Conservation (phyloP, 2,888 invertebrate species). For the Asteroscopus sphinx region DNA sequence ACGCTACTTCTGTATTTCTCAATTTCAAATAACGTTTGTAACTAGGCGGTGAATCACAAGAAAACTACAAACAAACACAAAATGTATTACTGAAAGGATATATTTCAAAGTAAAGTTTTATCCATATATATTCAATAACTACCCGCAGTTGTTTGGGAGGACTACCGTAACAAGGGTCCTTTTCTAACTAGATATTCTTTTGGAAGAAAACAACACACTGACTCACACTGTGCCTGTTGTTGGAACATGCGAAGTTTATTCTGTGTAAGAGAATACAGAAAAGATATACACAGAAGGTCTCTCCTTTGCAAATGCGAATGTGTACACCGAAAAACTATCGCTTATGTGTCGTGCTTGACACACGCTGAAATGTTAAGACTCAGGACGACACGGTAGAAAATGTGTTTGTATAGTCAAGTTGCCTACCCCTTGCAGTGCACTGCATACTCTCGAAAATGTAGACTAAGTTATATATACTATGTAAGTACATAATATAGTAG, state of each 20-base stretch:
- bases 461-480: too few relatives aligned
- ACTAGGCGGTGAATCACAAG: slow-evolving; percentile 22
- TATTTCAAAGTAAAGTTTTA: slow-evolving; percentile 32
- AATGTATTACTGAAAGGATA: slow-evolving; percentile 30
- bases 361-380: too few relatives aligned
- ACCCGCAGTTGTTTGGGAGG: slow-evolving; percentile 26
- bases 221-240: slow-evolving; percentile 12
- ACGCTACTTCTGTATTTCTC: too few relatives aligned
- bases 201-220: too few relatives aligned
- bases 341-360: too few relatives aligned
- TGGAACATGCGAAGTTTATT: slow-evolving; percentile 14
- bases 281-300: not conserved
- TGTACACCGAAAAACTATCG: too few relatives aligned
- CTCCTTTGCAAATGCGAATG: not conserved
- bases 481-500: too few relatives aligned
- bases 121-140: slow-evolving; percentile 39
- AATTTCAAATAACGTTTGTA: slow-evolving; percentile 1
- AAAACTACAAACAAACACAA: slow-evolving; percentile 40
- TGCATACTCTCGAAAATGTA: too few relatives aligned
- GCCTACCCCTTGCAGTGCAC: too few relatives aligned
- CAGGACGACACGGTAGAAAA: too few relatives aligned
- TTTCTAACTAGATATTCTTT: slow-evolving; percentile 24
- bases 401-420: too few relatives aligned
- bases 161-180: slow-evolving; percentile 16
- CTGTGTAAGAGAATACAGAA: not conserved